Evolutionary conservation across 2,113 vertebrate genomes (phyloP).

Genomic region (Xiphias gladius): DNA sequence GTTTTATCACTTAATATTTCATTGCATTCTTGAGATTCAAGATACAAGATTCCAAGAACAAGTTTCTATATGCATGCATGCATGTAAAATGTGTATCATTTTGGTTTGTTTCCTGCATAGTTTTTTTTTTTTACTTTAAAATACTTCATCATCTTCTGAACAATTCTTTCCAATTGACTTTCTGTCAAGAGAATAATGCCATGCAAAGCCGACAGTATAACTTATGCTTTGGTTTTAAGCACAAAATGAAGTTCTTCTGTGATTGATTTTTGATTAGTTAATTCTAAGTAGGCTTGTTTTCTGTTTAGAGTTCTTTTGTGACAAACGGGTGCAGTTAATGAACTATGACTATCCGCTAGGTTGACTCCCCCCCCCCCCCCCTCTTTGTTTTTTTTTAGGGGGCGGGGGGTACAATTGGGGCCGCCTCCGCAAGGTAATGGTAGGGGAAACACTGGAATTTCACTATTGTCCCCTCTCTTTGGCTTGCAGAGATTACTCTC

Average conservation of each 20-base stretch:
- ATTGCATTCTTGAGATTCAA: background rate
- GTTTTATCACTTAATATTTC: background rate
- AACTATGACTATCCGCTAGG: no score
- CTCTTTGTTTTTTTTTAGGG: no score
- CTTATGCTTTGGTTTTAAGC: background rate
- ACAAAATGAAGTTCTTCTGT: background rate
- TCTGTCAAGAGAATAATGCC: background rate
- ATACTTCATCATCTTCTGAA: background rate
- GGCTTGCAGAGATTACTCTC: background rate
- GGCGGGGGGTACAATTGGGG: no score
- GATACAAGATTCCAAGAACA: background rate
- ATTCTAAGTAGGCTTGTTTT: background rate
- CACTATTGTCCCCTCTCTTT: background rate
- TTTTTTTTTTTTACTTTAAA: background rate
- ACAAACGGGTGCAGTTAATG: background rate
- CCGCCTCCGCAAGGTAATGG: no score
- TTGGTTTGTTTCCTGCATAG: background rate
- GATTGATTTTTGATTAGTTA: background rate
- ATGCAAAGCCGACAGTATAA: background rate
- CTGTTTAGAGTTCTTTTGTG: background rate
- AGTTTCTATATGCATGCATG: background rate
- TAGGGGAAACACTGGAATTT: background rate
- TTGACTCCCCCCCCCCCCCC: no score
- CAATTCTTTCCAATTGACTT: background rate
- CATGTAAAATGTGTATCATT: background rate